Percentiles rank a stretch among this genome's conserved stretches.
phyloP scores from a whole-genome alignment of 2,888 invertebrate genomes.

The Agrypnus murinus region DNA sequence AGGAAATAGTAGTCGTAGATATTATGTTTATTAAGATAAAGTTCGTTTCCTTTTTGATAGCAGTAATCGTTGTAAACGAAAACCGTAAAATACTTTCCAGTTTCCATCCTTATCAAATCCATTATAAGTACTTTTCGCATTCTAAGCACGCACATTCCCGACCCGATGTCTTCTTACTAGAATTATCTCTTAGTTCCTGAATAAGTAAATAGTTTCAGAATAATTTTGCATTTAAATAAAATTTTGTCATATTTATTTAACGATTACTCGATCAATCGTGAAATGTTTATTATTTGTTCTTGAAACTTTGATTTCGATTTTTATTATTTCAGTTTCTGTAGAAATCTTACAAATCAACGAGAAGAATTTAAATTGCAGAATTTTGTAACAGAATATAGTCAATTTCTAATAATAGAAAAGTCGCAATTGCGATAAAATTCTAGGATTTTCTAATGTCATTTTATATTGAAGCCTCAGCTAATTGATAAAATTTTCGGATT shows the following conservation, averaged over 20 bases:
- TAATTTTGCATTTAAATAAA: slow-evolving; percentile 11
- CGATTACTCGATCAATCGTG: too few species aligned
- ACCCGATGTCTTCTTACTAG: not conserved
- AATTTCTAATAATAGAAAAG: too few species aligned
- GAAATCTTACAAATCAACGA: too few species aligned
- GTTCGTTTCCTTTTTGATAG: slow-evolving; percentile 24
- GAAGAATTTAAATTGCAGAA: too few species aligned
- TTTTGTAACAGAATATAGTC: too few species aligned
- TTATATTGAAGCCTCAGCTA: too few species aligned
- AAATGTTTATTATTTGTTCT: too few species aligned
- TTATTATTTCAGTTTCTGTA: too few species aligned
- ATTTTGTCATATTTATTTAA: not conserved
- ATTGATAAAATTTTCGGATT: too few species aligned
- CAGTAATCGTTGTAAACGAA: slow-evolving; percentile 7
- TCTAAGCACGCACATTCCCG: not conserved
- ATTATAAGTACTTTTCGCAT: not conserved
- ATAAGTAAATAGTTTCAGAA: not conserved
- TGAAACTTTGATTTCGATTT: too few species aligned
- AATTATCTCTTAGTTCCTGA: slow-evolving; percentile 8
- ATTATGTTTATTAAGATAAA: slow-evolving; percentile 9
- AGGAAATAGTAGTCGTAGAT: slow-evolving; percentile 6
- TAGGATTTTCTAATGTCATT: too few species aligned
- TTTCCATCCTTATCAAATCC: slow-evolving; percentile 1
- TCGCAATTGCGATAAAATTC: too few species aligned
- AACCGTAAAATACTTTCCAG: not conserved